Conservation (phyloP, 2,797 vertebrate species). For the Mergus octosetaceus region DNA sequence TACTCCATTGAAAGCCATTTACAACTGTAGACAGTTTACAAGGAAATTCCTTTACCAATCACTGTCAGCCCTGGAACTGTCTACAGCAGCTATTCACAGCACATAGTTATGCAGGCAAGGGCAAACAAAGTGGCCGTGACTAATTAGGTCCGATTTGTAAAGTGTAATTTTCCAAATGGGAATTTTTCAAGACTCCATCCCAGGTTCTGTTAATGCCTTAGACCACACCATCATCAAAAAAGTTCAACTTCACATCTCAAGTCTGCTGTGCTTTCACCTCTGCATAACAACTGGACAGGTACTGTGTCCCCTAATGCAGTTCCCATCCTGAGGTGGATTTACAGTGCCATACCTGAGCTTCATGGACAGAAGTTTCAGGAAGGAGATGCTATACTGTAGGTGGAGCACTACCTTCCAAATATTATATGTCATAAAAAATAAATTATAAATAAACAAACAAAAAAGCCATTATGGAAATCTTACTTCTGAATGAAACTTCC, state of each 20-base stretch:
- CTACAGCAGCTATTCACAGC: neutral
- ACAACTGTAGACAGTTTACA: neutral
- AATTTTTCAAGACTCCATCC: neutral
- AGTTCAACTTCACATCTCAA: neutral
- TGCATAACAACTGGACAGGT: neutral
- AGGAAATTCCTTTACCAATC: neutral
- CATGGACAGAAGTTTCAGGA: neutral
- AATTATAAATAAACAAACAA: neutral
- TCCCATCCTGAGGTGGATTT: neutral
- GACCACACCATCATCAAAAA: neutral
- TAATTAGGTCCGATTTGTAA: neutral
- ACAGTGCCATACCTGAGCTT: neutral
- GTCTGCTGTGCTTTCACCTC: neutral
- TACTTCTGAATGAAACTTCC: neutral
- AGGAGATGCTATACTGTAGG: neutral
- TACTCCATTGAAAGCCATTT: neutral
- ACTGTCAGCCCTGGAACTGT: neutral
- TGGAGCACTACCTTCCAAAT: neutral
- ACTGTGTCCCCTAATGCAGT: accelerated
- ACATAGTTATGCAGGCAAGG: neutral
- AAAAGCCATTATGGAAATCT: neutral
- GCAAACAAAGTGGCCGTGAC: neutral
- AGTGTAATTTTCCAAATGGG: neutral
- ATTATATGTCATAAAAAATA: neutral
- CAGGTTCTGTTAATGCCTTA: neutral